Evolutionary conservation across 2,797 vertebrate species (phyloP), one percentile per base, ranked within the genome.

Genomic region (Lacerta bilineata): DNA sequence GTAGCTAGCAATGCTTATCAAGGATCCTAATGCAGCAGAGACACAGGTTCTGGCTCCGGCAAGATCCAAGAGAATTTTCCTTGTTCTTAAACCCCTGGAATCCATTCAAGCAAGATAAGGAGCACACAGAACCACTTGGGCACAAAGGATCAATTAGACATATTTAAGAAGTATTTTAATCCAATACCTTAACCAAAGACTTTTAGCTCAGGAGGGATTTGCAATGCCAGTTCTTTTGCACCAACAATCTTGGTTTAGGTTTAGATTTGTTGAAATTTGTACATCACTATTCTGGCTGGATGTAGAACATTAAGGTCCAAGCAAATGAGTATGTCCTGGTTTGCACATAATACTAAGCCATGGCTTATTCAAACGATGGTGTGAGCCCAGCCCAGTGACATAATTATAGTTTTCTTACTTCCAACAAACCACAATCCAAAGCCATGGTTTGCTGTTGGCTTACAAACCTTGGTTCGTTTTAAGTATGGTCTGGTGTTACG

Each of bases 11-110:
- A 17, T 77, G 89, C 33, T 68, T 68, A 81, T 15, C 0, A 25
- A 80, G 61, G 83, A n/a, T 0, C 0, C 76, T 1, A 18, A 33
- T 0, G 20, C 0, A 0, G 0, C 11, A 41, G 41, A 15, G 50
- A 6, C 0, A 7, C 1, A 46, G 36, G 41, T 17, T 46, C 74
- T 33, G 1, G 46, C 2, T 69, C 88, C 41, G 20, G 9, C 2
- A 71, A 1, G 71, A 29, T 6, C 11, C 20, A 64, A n/a, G 27
- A 17, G 68, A 81, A 74, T n/a, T n/a, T 85, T 50, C 36, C 50
- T 3, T 80, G 25, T 8, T 33, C 8, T 79, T 59, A 74, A 84
- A 86, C n/a, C 43, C 41, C 61, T 2, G 0, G 8, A 25, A 9
- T 18, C 1, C 43, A 6, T 50, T 78, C 74, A 0, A 0, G 1